phyloP scores from a whole-genome alignment of 2,113 vertebrate species.

The Mesocricetus auratus region DNA sequence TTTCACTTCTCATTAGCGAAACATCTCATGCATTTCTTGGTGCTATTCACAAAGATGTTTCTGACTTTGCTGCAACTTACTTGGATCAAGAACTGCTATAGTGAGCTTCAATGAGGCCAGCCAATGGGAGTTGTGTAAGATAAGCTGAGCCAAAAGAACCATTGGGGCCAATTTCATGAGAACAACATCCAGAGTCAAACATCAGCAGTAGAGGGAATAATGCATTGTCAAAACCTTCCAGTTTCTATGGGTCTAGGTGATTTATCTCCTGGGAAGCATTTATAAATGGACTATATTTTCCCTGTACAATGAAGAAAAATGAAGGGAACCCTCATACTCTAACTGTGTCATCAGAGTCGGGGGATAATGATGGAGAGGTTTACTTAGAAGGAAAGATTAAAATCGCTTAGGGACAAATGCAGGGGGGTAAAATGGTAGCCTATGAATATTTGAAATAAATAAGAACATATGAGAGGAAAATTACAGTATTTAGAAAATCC shows the following conservation, averaged over 20 bases:
- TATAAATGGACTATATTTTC: constrained; percentile 57
- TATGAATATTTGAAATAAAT: constrained; percentile 75
- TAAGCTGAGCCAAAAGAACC: constrained; percentile 23
- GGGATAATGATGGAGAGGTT: constrained; percentile 49
- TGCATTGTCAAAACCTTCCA: constrained; percentile 55
- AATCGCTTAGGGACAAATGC: constrained; percentile 64
- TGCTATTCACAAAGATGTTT: neutral
- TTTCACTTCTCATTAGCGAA: neutral
- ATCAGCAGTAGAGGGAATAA: constrained; percentile 52
- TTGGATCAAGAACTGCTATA: neutral
- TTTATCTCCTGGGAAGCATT: constrained; percentile 67
- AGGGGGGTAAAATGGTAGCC: constrained; percentile 64
- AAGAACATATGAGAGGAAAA: constrained; percentile 75
- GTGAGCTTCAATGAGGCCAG: constrained; percentile 10
- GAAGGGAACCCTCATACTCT: constrained; percentile 25
- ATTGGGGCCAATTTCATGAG: neutral
- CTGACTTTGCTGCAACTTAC: neutral
- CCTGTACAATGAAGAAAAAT: constrained; percentile 66
- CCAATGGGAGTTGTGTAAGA: neutral
- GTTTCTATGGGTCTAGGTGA: neutral
- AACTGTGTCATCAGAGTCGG: constrained; percentile 26
- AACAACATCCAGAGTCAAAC: constrained; percentile 37
- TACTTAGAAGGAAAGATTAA: constrained; percentile 62
- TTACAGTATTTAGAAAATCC: constrained; percentile 76
- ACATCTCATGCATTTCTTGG: constrained; percentile 33